Evolutionary conservation across 2,797 vertebrate genomes (phyloP), one percentile per base, ranked within the genome.

Genomic region (Sebastes taczanowskii): DNA sequence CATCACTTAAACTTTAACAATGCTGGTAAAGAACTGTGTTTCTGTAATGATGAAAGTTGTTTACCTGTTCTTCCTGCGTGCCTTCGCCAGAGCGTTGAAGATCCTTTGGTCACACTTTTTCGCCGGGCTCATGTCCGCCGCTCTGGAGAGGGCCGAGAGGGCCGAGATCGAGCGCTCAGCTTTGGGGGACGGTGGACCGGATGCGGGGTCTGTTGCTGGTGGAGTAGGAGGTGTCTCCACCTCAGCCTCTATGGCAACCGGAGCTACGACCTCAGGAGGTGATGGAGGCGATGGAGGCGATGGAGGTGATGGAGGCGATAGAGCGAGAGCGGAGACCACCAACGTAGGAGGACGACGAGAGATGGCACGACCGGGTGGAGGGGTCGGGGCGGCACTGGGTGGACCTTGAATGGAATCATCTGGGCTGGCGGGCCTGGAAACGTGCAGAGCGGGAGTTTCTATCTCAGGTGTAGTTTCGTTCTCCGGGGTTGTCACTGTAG

Each of bases 51-150:
- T n/a, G 22, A 18, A 3, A 3, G 13, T n/a, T 71, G 22, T 69
- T 65, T 69, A 94, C 87, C 78, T 75, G 70, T 25, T 7, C 91
- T 95, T 96, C 64, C 4, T 94, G 66, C 92, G 93, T 1, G 93
- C 92, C 63, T 94, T 96, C 82, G 96, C 92, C 74, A 96, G 84
- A 72, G 95, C 92, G 0, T 62, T 89, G 10, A 95, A 69, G 63
- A 96, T 82, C 79, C 95, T 93, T 30, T 66, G 88, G 81, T 96
- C 96, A 55, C 67, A 81, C 0, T 4, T 91, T 58, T 86, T 96
- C 25, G 61, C 87, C 0, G 89, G 78, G 66, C 4, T 75, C 89
- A 86, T 90, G 80, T 95, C 94, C 76, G 88, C 94, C 0, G 94
- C 94, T 66, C 94, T 92, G 42, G 86, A 92, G 76, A 96, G 82